Evolutionary conservation across 1,140 invertebrate genomes (phyloP), one percentile per base, ranked within the genome.

Genomic region (Cydia fagiglandana): DNA sequence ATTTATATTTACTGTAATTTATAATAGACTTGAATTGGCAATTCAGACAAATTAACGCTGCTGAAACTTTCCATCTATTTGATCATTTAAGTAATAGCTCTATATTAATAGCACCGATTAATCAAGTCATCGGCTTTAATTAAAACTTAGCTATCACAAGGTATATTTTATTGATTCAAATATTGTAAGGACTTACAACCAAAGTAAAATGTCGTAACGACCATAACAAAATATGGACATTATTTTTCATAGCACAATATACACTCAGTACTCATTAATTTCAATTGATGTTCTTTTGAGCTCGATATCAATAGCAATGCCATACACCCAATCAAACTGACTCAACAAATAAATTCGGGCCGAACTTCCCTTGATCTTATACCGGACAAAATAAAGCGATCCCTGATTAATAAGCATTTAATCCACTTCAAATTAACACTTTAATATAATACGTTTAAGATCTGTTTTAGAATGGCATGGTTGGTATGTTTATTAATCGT

Each of bases 331-430:
- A 70, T 70, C 34, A 70, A n/a, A 70, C 66, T 38, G 24, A 15
- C 64, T 28, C 10, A 4, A 17, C 9, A 70, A 2, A 45, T 20
- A 70, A 70, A 70, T 38, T 70, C 66, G 34, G n/a, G 38, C 24
- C 30, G 12, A n/a, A 68, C 30, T 68, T 38, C 66, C n/a, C 34
- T 70, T 70, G 66, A 70, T 38, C 38, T 70, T 70, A 9, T n/a
- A 56, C 3, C 64, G 64, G 28, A 34, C 64, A 38, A 68, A 68
- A 68, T 68, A 70, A 70, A 41, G n/a, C 66, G 34, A 70, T 70
- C 66, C 30, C 66, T 38, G 66, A 70, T 70, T 70, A 70, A 70
- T 70, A 70, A 38, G 66, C n/a, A 45, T 17, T 17, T 70, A 41
- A 17, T 17, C 66, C 38, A 41, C 66, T 61, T 3, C 20, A 5